These are phyloP conservation scores for Arrhamphus sclerolepis DNA, from an alignment of 2,797 vertebrate genomes.

Conservation along the genomic window DNA sequence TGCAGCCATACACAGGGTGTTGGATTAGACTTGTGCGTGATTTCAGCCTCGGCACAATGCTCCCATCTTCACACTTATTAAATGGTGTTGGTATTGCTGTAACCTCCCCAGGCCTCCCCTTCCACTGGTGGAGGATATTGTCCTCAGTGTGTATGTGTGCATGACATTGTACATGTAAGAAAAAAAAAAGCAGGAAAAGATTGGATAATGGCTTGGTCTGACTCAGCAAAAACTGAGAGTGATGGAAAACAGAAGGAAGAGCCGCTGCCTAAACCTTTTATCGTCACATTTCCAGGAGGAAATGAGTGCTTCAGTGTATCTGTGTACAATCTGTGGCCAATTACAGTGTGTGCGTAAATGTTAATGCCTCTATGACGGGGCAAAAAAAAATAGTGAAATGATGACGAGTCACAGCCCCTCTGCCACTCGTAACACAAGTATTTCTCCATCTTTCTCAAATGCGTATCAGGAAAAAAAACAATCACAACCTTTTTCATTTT, in stretches of 20 bases:
- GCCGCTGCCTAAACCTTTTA: constrained; percentile 45
- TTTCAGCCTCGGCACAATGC: constrained; percentile 41
- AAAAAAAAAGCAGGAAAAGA: constrained; percentile 38
- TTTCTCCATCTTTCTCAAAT: constrained; percentile 44
- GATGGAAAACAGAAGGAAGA: constrained; percentile 2
- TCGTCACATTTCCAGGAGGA: constrained; percentile 54
- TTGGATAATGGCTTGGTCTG: constrained; percentile 63
- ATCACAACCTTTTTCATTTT: constrained; percentile 30
- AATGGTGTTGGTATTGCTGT: constrained; percentile 70
- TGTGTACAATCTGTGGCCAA: constrained; percentile 62
- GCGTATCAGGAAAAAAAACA: constrained; percentile 41
- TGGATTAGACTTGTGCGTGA: constrained; percentile 35
- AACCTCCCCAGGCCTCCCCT: constrained; percentile 59
- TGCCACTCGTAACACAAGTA: constrained; percentile 52
- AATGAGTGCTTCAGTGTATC: constrained; percentile 60
- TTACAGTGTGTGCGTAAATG: constrained; percentile 64
- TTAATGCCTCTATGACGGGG: constrained; percentile 43
- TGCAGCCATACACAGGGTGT: constrained; percentile 33
- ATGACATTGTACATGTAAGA: constrained; percentile 15
- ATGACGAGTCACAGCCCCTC: constrained; percentile 65
- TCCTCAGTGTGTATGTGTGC: constrained; percentile 1
- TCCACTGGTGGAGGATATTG: constrained; percentile 59
- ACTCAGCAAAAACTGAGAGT: constrained; percentile 62
- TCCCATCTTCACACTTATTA: constrained; percentile 77
- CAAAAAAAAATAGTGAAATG: constrained; percentile 59